Evolutionary conservation across 2,888 invertebrate species (phyloP), one percentile per base, ranked within the genome.

Genomic region (Fragum fragum): DNA sequence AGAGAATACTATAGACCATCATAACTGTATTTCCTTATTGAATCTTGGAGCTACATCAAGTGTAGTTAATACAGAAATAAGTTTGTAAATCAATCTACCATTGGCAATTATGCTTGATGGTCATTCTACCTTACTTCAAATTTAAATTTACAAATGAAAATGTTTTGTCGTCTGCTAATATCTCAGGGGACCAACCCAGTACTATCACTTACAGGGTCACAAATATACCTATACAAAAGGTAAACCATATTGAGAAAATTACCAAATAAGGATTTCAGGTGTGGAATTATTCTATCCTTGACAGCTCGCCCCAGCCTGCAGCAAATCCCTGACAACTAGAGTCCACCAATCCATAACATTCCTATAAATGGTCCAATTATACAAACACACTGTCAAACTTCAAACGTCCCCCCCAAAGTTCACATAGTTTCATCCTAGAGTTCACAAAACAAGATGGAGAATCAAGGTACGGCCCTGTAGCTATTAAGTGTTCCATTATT

Each of bases 341-440:
- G 28, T 9, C 66, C 66, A 39, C 16, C 42, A 42, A 42, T 66
- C 42, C 66, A 66, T 39, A 42, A 66, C 39, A 39, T 66, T 66
- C 42, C 42, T 16, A 42, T 42, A 66, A 36, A 36, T 66, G 66
- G 28, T 36, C 32, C 21, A 42, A 42, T 66, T 42, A 32, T 36
- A 66, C n/a, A 66, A 39, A 66, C 42, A 66, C 42, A 66, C 66
- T 66, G 66, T 66, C 66, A 66, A 36, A 66, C 66, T 42, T 66
- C 66, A 66, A 66, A 66, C 66, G 26, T 39, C 42, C 26, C 53
- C 53, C 57, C 66, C 66, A 66, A 26, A 66, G 29, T 47, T 47
- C n/a, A 61, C 61, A 61, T 61, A 61, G 29, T 61, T 61, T 61
- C 32, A 61, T 66, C 66, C 42, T n/a, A 66, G 66, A 66, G 66